phyloP scores from a whole-genome alignment of 2,888 invertebrate genomes.

The Nomada fabriciana region DNA sequence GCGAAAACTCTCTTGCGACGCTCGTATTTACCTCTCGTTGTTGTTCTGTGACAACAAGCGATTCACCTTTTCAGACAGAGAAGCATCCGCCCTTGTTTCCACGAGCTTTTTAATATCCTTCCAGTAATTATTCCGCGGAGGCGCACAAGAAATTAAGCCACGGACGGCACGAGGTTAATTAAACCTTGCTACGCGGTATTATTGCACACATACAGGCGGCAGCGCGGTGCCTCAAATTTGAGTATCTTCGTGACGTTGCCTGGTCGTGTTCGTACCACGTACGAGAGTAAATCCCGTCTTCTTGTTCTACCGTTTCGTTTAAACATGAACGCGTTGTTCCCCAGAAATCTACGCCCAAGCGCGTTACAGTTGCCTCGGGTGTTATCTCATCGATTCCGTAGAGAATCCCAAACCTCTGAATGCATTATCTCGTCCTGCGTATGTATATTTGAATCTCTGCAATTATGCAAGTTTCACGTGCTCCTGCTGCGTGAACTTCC shows the following conservation, averaged over 20 bases:
- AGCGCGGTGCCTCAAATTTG: constrained; percentile 52
- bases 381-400: constrained; percentile 3
- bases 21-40: constrained; percentile 26
- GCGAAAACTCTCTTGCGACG: not conserved
- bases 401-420: not conserved
- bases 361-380: not conserved
- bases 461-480: not conserved
- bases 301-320: constrained; percentile 28
- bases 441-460: not conserved
- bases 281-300: not conserved
- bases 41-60: constrained; percentile 6
- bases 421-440: not conserved
- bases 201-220: constrained; percentile 16
- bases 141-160: constrained; percentile 59
- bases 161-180: constrained; percentile 68
- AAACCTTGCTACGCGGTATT: constrained; percentile 53
- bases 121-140: constrained; percentile 65
- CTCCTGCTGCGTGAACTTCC: not conserved
- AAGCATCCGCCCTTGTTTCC: constrained; percentile 29
- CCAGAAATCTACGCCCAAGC: constrained; percentile 3
- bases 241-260: constrained; percentile 32
- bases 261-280: not conserved
- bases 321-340: constrained; percentile 17
- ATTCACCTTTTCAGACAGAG: not conserved
- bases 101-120: constrained; percentile 69